phyloP scores from a whole-genome alignment of 2,797 vertebrate species.

The Betta splendens region DNA sequence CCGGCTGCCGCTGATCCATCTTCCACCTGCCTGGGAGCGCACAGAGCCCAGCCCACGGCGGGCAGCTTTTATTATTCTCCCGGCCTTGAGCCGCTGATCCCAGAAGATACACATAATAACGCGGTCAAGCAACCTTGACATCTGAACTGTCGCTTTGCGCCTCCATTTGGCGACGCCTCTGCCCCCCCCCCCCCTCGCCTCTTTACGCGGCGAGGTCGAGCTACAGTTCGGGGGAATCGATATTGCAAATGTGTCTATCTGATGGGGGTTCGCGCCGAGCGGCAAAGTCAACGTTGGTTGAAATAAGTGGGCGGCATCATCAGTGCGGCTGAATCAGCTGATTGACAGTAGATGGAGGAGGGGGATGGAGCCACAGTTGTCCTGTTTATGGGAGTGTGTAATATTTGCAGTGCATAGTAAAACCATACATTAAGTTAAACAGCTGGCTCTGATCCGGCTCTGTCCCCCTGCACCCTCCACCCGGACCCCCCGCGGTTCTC shows the following conservation, averaged over 20 bases:
- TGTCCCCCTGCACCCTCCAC: too few species aligned
- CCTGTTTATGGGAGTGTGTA: slow-evolving; percentile 34
- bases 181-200: slow-evolving; percentile 23
- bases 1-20: slow-evolving; percentile 33
- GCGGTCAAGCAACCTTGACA: slow-evolving; percentile 39
- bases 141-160: slow-evolving; percentile 23
- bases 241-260: background rate
- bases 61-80: slow-evolving; percentile 17
- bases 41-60: slow-evolving; percentile 10
- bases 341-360: background rate
- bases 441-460: slow-evolving; percentile 28
- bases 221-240: slow-evolving; percentile 4
- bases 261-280: background rate
- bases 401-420: slow-evolving; percentile 40
- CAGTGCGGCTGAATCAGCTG: slow-evolving; percentile 1
- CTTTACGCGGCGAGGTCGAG: slow-evolving; percentile 24
- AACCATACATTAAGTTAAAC: slow-evolving; percentile 44
- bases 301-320: too few species aligned
- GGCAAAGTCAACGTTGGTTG: background rate
- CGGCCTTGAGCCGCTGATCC: slow-evolving; percentile 40
- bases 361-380: slow-evolving; percentile 7
- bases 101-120: slow-evolving; percentile 25
- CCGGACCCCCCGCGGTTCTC: slow-evolving; percentile 13
- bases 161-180: slow-evolving; percentile 7
- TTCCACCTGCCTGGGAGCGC: background rate